Evolutionary conservation across 2,888 invertebrate genomes (phyloP), one percentile per base, ranked within the genome.

Genomic region (Pachycephus smyrnensis): DNA sequence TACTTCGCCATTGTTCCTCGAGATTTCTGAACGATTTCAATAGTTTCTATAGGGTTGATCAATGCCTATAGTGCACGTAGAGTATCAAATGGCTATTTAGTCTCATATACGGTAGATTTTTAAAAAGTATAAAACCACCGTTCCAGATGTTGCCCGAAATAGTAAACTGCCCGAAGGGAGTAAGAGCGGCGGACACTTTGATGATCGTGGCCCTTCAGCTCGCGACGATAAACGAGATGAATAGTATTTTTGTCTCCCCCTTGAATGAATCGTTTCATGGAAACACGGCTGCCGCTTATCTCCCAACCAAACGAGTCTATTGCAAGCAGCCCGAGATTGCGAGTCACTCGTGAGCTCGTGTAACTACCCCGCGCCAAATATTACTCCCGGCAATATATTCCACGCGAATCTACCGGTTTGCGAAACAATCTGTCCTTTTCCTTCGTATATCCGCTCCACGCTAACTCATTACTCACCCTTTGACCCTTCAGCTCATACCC

Each of bases 211-310:
- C 55, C 55, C 55, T 75, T 73, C 78, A 77, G 40, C 74, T n/a
- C 71, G 31, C 23, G 33, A 69, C 79, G 85, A 86, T 86, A 85
- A 86, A 82, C 37, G n/a, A 33, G 77, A 77, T 86, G 86, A 86
- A 86, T 86, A 84, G 79, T 75, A 84, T 80, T 86, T 86, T 85
- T 86, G 81, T 86, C 80, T 77, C 55, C 32, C 55, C 23, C 55
- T 23, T 6, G 55, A 55, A 23, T 2, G 23, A 55, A 9, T 55
- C 55, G 23, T 23, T 55, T 55, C 55, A 55, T 23, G 15, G 55
- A 55, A 55, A 23, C 23, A 9, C 55, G 55, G 9, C 23, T 55
- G 23, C 55, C 55, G 55, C 23, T 55, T 55, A 55, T 55, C 55
- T 55, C 55, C 23, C 23, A 55, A 23, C 55, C 6, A 55, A 55